These are phyloP conservation scores for Sebastiscus albofasciatus DNA, from an alignment of 2,797 vertebrate genomes.

Conservation along the genomic window DNA sequence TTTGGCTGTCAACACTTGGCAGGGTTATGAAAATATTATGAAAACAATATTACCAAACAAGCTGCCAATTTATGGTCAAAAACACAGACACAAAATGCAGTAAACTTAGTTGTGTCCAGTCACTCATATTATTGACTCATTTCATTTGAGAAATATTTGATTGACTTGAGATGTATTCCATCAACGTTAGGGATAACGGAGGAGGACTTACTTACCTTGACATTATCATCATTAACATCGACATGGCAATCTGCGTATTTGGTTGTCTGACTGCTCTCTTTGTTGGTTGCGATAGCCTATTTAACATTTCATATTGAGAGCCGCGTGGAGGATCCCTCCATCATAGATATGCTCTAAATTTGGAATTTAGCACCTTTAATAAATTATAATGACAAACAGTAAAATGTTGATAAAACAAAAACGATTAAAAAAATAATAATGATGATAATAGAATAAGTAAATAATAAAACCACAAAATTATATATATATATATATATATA, in stretches of 20 bases:
- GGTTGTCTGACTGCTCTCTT: background rate
- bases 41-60: background rate
- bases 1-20: background rate
- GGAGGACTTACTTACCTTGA: background rate
- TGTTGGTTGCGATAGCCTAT: background rate
- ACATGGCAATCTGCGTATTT: background rate
- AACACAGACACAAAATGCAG: background rate
- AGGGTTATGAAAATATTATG: background rate
- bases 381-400: no score
- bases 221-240: background rate
- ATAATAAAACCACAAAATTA: background rate
- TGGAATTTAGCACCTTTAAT: no score
- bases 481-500: no score
- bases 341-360: no score
- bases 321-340: no score
- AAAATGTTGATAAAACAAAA: no score
- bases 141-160: background rate
- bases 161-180: background rate
- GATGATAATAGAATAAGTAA: no score
- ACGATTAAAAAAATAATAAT: no score
- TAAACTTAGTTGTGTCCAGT: background rate
- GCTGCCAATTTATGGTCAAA: background rate
- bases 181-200: background rate
- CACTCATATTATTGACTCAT: background rate
- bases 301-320: background rate